Percentiles rank a stretch among this genome's conserved stretches.
phyloP scores from a whole-genome alignment of 2,888 invertebrate genomes.

The Laspeyria flexula region DNA sequence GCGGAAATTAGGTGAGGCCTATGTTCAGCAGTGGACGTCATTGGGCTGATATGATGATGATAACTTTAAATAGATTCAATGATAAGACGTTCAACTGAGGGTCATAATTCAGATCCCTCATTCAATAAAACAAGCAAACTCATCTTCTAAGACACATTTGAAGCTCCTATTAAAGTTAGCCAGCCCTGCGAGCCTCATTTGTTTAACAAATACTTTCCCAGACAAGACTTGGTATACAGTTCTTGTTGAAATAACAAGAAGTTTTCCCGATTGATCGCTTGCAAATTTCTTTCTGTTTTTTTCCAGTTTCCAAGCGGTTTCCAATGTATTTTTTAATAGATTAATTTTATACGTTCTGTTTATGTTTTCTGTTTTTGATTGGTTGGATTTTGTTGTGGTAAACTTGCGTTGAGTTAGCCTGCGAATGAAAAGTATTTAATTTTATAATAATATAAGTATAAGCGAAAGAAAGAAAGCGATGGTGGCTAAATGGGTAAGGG shows the following conservation, averaged over 20 bases:
- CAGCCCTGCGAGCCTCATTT: slow-evolving; percentile 45
- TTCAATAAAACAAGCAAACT: background rate
- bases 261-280: slow-evolving; percentile 35
- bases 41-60: no score
- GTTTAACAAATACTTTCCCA: slow-evolving; percentile 44
- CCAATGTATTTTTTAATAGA: slow-evolving; percentile 11
- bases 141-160: background rate
- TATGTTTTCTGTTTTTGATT: background rate
- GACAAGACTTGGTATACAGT: slow-evolving; percentile 32
- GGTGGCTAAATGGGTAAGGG: no score
- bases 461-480: no score
- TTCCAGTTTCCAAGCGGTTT: slow-evolving; percentile 9
- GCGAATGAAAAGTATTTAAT: no score
- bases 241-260: slow-evolving; percentile 40
- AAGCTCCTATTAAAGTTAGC: slow-evolving; percentile 1
- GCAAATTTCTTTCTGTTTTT: slow-evolving; percentile 11
- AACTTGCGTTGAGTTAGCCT: no score
- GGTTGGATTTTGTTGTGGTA: background rate
- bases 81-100: no score
- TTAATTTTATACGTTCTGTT: slow-evolving; percentile 10
- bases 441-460: no score
- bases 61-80: no score
- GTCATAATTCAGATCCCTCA: no score
- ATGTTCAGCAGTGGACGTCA: no score
- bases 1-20: no score